These are phyloP conservation scores for Cotesia glomerata DNA, from an alignment of 1,140 invertebrate species.

Conservation along the genomic window DNA sequence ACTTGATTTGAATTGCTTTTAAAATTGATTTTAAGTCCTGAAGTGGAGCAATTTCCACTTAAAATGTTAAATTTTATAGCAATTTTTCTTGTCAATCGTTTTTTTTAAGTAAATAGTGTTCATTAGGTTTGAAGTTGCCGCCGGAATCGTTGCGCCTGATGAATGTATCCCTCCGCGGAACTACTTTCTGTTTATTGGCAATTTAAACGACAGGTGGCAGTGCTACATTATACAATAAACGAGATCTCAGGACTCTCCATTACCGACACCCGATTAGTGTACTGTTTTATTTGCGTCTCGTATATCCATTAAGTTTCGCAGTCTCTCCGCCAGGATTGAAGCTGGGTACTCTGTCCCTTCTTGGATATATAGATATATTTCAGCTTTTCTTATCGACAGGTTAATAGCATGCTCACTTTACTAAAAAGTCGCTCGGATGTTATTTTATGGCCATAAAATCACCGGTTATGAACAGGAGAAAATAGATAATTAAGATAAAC, in stretches of 20 bases:
- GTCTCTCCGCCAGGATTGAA: slow-evolving; percentile 54
- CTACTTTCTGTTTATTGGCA: slow-evolving; percentile 39
- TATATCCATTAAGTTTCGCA: slow-evolving; percentile 50
- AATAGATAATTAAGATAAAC: background rate
- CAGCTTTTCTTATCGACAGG: slow-evolving; percentile 60
- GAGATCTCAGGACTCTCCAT: slow-evolving; percentile 38
- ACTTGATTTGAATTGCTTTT: background rate
- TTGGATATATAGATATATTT: slow-evolving; percentile 14
- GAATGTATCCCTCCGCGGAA: slow-evolving; percentile 38
- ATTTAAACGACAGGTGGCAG: slow-evolving; percentile 52
- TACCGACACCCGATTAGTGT: slow-evolving; percentile 53
- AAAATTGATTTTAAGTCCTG: slow-evolving; percentile 17
- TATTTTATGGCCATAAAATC: background rate
- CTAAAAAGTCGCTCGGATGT: background rate
- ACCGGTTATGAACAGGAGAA: background rate
- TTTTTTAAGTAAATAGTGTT: background rate
- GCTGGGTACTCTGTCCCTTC: slow-evolving; percentile 59
- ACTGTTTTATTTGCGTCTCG: slow-evolving; percentile 41
- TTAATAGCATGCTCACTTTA: slow-evolving; percentile 20
- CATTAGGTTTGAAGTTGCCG: slow-evolving; percentile 2
- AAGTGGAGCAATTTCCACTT: too few relatives aligned
- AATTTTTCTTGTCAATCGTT: background rate
- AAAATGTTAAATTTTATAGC: too few relatives aligned
- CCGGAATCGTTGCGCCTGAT: background rate
- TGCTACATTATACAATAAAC: slow-evolving; percentile 30